Percentiles rank a stretch among this genome's conserved stretches.
These are phyloP conservation scores for Pelobates fuscus DNA, from an alignment of 2,113 vertebrate species.

Conservation along the genomic window DNA sequence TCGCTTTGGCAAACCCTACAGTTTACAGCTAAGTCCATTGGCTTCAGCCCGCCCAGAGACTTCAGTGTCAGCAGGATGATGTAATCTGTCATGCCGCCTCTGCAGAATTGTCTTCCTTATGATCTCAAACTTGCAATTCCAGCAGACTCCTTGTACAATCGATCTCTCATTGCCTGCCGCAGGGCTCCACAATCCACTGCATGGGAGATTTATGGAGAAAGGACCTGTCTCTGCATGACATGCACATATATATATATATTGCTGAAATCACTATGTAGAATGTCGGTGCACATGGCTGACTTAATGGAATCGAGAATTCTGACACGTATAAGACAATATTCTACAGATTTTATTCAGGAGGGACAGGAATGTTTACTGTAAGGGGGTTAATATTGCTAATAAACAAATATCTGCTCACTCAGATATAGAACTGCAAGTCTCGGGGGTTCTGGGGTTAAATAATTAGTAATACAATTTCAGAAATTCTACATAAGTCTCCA, in stretches of 20 bases:
- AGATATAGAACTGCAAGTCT: too few species aligned
- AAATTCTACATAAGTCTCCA: too few species aligned
- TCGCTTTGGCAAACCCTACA: slow-evolving; percentile 12
- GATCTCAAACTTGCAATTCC: slow-evolving; percentile 45
- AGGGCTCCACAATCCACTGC: slow-evolving; percentile 9
- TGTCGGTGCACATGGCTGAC: background rate
- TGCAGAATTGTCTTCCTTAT: slow-evolving; percentile 44
- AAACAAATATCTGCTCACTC: too few species aligned
- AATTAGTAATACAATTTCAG: too few species aligned
- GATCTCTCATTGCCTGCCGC: slow-evolving; percentile 20
- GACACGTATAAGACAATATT: background rate
- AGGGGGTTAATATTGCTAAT: too few species aligned
- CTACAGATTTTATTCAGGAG: background rate
- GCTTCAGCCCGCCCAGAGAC: slow-evolving; percentile 23
- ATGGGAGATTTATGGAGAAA: slow-evolving; percentile 31
- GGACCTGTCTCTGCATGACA: background rate
- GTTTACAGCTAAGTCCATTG: slow-evolving; percentile 21
- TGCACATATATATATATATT: background rate
- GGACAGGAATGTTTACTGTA: too few species aligned
- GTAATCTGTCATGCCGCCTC: slow-evolving; percentile 38
- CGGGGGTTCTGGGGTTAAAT: too few species aligned
- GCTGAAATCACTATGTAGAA: background rate
- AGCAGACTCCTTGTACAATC: slow-evolving; percentile 37
- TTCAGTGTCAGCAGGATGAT: slow-evolving; percentile 44
- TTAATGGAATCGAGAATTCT: background rate